Base-by-base conservation (phyloP, 2,888 invertebrate genomes). In the Candidula unifasciata region DNA sequence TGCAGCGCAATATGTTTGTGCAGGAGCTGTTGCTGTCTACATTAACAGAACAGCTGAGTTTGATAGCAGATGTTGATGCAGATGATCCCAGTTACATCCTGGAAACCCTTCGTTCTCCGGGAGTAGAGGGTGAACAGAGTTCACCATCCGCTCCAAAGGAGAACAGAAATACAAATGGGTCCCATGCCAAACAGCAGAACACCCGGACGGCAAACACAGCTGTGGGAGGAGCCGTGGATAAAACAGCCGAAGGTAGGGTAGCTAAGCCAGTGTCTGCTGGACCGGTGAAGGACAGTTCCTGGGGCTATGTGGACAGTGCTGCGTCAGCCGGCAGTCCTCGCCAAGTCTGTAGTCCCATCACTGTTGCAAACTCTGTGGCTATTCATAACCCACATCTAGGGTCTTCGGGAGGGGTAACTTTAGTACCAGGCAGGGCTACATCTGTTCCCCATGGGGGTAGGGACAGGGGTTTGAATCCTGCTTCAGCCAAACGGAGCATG, bases 11-110 rank as follows among this genome's bases (percentile, higher is more conserved):
- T 92, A 94, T 96, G 91, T 96, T 96, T 94, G 95, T 96, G 87
- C 96, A 96, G 94, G 96, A 96, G 93, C 93, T 96, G 89, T 93
- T 96, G 89, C 94, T 96, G 89, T 95, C 96, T 66, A 95, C 96
- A 85, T 93, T 95, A 90, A 94, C 94, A 83, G 94, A 93, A 86
- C 90, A 91, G 74, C 90, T 93, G 80, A 88, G 89, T 68, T 84
- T 85, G 79, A 78, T 80, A 37, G 77, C 89, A 77, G 88, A 89
- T 35, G 85, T 83, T 54, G 87, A 88, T 27, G 85, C 69, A 68
- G 88, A 88, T 54, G 88, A 87, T 69, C 87, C 90, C 52, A 88
- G 87, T 81, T 80, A 81, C 57, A 85, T 87, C 57, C 71, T 87
- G n/a, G 89, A 89, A 64, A 84, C 86, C 66, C 87, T 88, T 44